Percentiles rank a stretch among this genome's conserved stretches.
phyloP scores from a whole-genome alignment of 2,113 vertebrate species.

The Malurus melanocephalus region DNA sequence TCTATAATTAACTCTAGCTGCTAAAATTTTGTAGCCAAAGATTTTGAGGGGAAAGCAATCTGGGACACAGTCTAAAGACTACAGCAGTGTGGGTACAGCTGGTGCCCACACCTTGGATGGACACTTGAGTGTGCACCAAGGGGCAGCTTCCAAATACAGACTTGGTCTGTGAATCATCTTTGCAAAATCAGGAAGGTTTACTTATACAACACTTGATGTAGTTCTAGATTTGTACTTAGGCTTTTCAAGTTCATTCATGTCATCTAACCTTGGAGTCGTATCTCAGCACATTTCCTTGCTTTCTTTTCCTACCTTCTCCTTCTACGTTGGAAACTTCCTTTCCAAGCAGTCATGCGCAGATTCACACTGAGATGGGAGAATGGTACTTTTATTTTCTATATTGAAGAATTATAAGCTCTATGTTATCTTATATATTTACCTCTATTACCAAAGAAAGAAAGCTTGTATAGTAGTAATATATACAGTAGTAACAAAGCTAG shows the following conservation, averaged over 20 bases:
- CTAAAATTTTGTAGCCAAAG: not conserved
- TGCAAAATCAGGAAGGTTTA: not conserved
- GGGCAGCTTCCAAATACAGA: not conserved
- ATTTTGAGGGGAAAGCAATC: not conserved
- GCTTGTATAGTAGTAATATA: not conserved
- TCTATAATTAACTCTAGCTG: not conserved
- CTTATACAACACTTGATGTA: not conserved
- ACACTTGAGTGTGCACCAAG: not conserved
- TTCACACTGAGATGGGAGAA: not conserved
- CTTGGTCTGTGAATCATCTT: not conserved
- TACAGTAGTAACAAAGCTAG: not conserved
- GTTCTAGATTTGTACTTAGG: not conserved
- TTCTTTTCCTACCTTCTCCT: not conserved
- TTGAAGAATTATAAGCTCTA: not conserved
- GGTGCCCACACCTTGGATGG: not conserved
- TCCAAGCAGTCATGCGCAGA: not conserved
- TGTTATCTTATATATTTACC: not conserved
- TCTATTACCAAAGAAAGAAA: not conserved
- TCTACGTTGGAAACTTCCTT: not conserved
- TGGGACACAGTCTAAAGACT: not conserved
- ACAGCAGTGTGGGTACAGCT: not conserved
- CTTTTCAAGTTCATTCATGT: not conserved
- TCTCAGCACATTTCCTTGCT: not conserved
- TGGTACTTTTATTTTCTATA: not conserved
- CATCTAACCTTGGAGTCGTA: not conserved